A percentile compares a stretch with the other conserved stretches of the same genome.
These are phyloP conservation scores for Synergus gifuensis DNA, from an alignment of 2,888 invertebrate genomes.

Conservation along the genomic window DNA sequence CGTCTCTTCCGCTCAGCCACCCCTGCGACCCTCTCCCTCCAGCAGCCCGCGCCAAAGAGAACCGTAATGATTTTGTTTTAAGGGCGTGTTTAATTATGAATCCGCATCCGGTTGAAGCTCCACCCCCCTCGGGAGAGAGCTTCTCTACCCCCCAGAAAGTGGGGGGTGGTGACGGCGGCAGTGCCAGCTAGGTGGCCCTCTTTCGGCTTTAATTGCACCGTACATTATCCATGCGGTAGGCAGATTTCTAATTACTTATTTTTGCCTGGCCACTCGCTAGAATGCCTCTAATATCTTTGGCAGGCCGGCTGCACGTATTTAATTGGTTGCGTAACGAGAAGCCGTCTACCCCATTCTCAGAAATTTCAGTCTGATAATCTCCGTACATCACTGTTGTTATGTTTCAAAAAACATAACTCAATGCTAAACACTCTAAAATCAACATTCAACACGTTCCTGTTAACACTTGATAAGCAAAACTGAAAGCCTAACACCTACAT, in stretches of 20 bases:
- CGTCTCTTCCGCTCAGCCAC: conserved; percentile 47
- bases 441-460: too few relatives aligned
- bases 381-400: not conserved
- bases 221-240: conserved; percentile 76
- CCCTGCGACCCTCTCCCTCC: conserved; percentile 55
- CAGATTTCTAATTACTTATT: conserved; percentile 76
- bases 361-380: not conserved
- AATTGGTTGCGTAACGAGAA: conserved; percentile 70
- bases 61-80: conserved; percentile 78
- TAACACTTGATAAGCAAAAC: too few relatives aligned
- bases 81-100: conserved; percentile 78
- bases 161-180: conserved; percentile 54
- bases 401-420: not conserved
- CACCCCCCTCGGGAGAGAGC: conserved; percentile 69
- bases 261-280: conserved; percentile 69
- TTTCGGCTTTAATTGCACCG: conserved; percentile 76
- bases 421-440: too few relatives aligned
- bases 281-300: conserved; percentile 75
- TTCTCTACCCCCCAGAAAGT: conserved; percentile 51
- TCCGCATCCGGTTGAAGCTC: conserved; percentile 77
- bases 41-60: conserved; percentile 63
- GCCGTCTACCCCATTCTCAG: not conserved
- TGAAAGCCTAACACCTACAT: too few relatives aligned
- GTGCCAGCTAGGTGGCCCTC: conserved; percentile 71
- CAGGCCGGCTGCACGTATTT: conserved; percentile 71